Evolutionary conservation across 2,888 invertebrate species (phyloP).

Genomic region (Rhyacophila evoluta): DNA sequence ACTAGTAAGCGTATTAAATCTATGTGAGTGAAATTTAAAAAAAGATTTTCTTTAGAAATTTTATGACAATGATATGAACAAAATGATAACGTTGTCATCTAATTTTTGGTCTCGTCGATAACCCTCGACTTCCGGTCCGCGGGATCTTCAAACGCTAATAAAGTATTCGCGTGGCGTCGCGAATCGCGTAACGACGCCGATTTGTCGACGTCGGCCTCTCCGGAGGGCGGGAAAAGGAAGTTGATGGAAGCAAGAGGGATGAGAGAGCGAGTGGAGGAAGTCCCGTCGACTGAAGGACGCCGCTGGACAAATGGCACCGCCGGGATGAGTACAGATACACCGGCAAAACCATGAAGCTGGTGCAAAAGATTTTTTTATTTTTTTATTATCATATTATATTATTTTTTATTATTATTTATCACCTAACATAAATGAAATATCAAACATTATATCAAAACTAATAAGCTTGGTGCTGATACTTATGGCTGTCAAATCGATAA

Average conservation of each 20-base stretch:
- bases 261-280: neutral
- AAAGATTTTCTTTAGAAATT: too few relatives aligned
- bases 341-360: neutral
- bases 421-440: too few relatives aligned
- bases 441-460: too few relatives aligned
- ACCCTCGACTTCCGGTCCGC: neutral
- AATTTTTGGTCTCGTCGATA: neutral
- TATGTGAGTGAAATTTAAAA: too few relatives aligned
- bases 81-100: too few relatives aligned
- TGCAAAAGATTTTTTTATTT: neutral
- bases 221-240: slow-evolving; percentile 31
- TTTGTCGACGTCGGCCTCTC: slow-evolving; percentile 52
- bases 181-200: slow-evolving; percentile 53
- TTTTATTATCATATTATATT: too few relatives aligned
- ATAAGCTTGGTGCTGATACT: too few relatives aligned
- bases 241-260: neutral
- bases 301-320: slow-evolving; percentile 33
- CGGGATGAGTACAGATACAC: slow-evolving; percentile 14
- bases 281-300: slow-evolving; percentile 15
- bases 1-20: too few relatives aligned
- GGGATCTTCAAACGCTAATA: slow-evolving; percentile 47
- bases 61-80: too few relatives aligned
- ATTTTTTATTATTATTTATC: too few relatives aligned
- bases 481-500: too few relatives aligned
- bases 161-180: slow-evolving; percentile 52